A percentile compares a stretch with the other conserved stretches of the same genome.
Evolutionary conservation across 2,113 vertebrate species (phyloP).

Genomic region (Chaetodon auriga): DNA sequence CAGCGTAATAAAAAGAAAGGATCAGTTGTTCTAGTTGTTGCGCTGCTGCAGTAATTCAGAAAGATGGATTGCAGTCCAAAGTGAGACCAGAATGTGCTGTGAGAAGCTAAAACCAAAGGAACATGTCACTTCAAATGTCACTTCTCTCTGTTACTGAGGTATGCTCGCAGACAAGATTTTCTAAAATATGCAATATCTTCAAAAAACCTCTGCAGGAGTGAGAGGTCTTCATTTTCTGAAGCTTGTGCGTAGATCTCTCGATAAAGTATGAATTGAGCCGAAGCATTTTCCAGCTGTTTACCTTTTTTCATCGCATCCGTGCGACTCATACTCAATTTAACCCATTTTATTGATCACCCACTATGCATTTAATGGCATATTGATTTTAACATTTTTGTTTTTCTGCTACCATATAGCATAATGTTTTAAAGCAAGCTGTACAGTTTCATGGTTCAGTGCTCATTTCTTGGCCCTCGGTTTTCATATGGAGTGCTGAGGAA

Average conservation of each 20-base stretch:
- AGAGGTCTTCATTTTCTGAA: slow-evolving; percentile 43
- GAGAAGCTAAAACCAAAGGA: slow-evolving; percentile 75
- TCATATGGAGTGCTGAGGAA: slow-evolving; percentile 40
- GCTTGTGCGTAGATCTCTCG: not conserved
- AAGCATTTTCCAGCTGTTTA: slow-evolving; percentile 2
- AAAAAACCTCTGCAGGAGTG: slow-evolving; percentile 36
- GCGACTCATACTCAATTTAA: slow-evolving; percentile 24
- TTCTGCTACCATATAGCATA: slow-evolving; percentile 24
- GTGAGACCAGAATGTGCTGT: slow-evolving; percentile 72
- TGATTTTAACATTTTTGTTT: slow-evolving; percentile 51
- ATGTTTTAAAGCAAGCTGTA: slow-evolving; percentile 49
- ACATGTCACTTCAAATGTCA: slow-evolving; percentile 74
- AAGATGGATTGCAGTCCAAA: slow-evolving; percentile 71
- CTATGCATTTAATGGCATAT: slow-evolving; percentile 52
- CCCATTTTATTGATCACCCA: slow-evolving; percentile 27
- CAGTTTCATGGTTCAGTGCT: slow-evolving; percentile 44
- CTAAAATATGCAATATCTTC: slow-evolving; percentile 57
- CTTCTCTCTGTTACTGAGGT: slow-evolving; percentile 58
- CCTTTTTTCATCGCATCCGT: not conserved
- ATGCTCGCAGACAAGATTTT: slow-evolving; percentile 42
- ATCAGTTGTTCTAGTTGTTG: slow-evolving; percentile 71
- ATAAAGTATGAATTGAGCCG: not conserved
- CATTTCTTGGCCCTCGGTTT: slow-evolving; percentile 26
- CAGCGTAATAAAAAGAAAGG: slow-evolving; percentile 64
- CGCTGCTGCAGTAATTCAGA: slow-evolving; percentile 67